Evolutionary conservation across 2,113 vertebrate species (phyloP), one percentile per base, ranked within the genome.

Genomic region (Urocitellus parryii): DNA sequence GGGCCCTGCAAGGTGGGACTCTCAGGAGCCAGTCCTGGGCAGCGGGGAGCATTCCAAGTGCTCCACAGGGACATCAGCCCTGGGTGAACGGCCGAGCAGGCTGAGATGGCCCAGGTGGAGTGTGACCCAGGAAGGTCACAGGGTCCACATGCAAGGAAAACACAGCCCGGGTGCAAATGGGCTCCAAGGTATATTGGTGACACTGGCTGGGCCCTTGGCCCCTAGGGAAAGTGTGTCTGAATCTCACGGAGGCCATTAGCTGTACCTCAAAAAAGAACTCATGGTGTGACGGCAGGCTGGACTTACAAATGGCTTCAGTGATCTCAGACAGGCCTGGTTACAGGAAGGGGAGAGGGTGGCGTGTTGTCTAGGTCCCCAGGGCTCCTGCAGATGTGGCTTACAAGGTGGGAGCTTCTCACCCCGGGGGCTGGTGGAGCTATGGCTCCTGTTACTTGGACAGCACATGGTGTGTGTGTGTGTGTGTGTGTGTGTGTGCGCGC

Each of bases 401-500:
- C 73, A 65, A 53, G 11, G 1, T 2, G 18, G 0, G 5, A 17
- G 20, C 1, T 24, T 45, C 61, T 68, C 25, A 3, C 1, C 1
- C 6, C n/a, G n/a, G n/a, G n/a, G n/a, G n/a, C n/a, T 20, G 56
- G 56, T 4, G 68, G 61, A 3, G 0, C 17, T 48, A 0, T 12
- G 27, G 77, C 18, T 53, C 13, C 2, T 24, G 5, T 67, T 79
- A 5, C 65, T 45, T 79, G 48, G 34, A 58, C 25, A 88, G 8
- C 42, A 16, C 5, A 4, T 22, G 20, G 27, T 67, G 5, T 65
- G 16, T 29, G 25, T 63, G 11, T 63, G 16, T 39, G 42, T 42
- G 56, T 22, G 32, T 39, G 42, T 8, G 39, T n/a, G 32, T 53
- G n/a, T n/a, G n/a, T n/a, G n/a, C n/a, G n/a, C n/a, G 22, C 20